A percentile compares a stretch with the other conserved stretches of the same genome.
These are phyloP conservation scores for Athalia rosae DNA, from an alignment of 2,888 invertebrate genomes.

Conservation along the genomic window DNA sequence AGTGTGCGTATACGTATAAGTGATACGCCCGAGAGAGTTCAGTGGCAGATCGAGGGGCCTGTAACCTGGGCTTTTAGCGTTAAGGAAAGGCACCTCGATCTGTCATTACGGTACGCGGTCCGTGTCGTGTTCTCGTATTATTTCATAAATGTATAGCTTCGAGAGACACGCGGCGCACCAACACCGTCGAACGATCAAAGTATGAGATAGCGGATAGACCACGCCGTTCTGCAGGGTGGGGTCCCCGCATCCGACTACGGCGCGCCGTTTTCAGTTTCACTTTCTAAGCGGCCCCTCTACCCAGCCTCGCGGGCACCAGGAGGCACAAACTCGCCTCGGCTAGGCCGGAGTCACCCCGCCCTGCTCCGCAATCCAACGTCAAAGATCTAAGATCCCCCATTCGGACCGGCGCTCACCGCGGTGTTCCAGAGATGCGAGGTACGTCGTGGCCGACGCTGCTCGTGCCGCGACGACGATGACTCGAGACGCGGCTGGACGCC, in stretches of 20 bases:
- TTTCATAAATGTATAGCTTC: conserved; percentile 37
- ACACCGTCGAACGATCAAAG: conserved; percentile 50
- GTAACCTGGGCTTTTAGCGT: not conserved
- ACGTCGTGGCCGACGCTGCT: not conserved
- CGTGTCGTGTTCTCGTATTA: not conserved
- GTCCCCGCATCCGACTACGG: conserved; percentile 68
- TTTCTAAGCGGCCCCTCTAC: conserved; percentile 68
- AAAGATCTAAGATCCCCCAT: conserved; percentile 29
- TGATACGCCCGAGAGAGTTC: conserved; percentile 23
- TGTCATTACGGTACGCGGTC: not conserved
- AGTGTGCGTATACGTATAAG: conserved; percentile 1
- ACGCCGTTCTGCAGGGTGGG: conserved; percentile 68
- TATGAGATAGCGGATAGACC: conserved; percentile 56
- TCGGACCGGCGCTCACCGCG: conserved; percentile 39
- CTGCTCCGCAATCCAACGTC: conserved; percentile 52
- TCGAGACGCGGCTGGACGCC: not conserved
- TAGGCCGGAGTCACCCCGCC: conserved; percentile 56
- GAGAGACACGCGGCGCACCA: conserved; percentile 45
- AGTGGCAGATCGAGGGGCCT: conserved; percentile 33
- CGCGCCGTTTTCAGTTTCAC: conserved; percentile 72
- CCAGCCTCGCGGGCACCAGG: conserved; percentile 47
- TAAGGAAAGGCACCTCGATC: conserved; percentile 31
- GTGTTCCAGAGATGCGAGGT: conserved; percentile 34
- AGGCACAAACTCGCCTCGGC: conserved; percentile 45
- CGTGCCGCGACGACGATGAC: too few relatives aligned